Conservation (phyloP, 2,797 vertebrate species). For the Fringilla coelebs region DNA sequence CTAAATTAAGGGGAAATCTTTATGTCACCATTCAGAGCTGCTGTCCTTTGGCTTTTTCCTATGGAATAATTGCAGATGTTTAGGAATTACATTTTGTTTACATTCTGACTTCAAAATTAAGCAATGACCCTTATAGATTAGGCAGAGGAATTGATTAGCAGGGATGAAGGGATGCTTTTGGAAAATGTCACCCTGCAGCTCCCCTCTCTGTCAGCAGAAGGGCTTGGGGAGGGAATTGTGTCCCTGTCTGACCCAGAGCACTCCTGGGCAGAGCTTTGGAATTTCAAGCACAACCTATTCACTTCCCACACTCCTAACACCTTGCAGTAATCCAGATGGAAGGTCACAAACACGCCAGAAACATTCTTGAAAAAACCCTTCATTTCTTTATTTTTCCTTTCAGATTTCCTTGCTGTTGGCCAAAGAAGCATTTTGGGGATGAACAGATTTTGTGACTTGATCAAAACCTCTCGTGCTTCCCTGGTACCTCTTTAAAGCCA, state of each 20-base stretch:
- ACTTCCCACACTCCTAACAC: not conserved
- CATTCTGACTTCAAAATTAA: not conserved
- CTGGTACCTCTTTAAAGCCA: not conserved
- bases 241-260: not conserved
- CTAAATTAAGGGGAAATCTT: too few relatives aligned
- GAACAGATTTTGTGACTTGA: not conserved
- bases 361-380: accelerated
- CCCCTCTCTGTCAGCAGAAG: not conserved
- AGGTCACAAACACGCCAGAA: not conserved
- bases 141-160: not conserved
- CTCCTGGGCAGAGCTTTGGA: not conserved
- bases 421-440: not conserved
- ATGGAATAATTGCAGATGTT: too few relatives aligned
- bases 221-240: not conserved
- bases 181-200: not conserved
- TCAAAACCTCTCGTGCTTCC: not conserved
- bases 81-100: not conserved
- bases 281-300: not conserved
- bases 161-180: not conserved
- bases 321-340: not conserved
- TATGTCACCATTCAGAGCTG: too few relatives aligned
- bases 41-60: too few relatives aligned
- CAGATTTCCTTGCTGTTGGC: not conserved
- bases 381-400: not conserved
- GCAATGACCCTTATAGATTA: not conserved